Conservation (phyloP, 30 jellyfish, hydroid and myxozoan genomes). For the Cassiopea xamachana region DNA sequence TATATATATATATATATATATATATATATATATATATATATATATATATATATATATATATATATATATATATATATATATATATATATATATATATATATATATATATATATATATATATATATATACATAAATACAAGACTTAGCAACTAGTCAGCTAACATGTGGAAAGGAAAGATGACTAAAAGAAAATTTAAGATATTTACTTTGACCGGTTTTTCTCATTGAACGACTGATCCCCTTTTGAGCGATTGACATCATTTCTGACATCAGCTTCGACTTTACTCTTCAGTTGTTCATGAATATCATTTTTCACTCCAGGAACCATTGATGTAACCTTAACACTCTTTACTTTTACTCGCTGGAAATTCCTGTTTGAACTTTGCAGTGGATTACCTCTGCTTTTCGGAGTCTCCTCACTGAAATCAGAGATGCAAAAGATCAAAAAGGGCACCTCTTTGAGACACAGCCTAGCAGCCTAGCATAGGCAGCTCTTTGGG, state of each 20-base stretch:
- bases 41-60: too few species aligned
- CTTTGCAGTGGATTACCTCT: not conserved
- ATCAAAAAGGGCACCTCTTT: too few species aligned
- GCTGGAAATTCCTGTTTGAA: slow-evolving; percentile 51
- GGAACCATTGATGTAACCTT: slow-evolving; percentile 71
- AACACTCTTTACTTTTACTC: slow-evolving; percentile 73
- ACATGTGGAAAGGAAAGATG: too few species aligned
- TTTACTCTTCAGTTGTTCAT: slow-evolving; percentile 41
- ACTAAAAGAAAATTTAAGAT: not conserved
- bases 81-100: too few species aligned
- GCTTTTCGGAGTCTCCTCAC: slow-evolving; percentile 10
- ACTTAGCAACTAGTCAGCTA: too few species aligned
- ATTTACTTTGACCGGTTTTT: not conserved
- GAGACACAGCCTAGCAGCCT: too few species aligned
- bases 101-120: too few species aligned
- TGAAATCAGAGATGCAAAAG: slow-evolving; percentile 6
- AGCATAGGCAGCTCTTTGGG: too few species aligned
- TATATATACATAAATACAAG: too few species aligned
- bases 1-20: too few species aligned
- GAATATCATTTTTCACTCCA: slow-evolving; percentile 41
- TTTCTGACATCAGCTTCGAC: slow-evolving; percentile 7
- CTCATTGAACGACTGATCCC: not conserved
- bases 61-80: too few species aligned
- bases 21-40: too few species aligned
- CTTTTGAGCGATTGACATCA: not conserved